Conservation (phyloP, 2,797 vertebrate genomes). For the Cynopterus sphinx region DNA sequence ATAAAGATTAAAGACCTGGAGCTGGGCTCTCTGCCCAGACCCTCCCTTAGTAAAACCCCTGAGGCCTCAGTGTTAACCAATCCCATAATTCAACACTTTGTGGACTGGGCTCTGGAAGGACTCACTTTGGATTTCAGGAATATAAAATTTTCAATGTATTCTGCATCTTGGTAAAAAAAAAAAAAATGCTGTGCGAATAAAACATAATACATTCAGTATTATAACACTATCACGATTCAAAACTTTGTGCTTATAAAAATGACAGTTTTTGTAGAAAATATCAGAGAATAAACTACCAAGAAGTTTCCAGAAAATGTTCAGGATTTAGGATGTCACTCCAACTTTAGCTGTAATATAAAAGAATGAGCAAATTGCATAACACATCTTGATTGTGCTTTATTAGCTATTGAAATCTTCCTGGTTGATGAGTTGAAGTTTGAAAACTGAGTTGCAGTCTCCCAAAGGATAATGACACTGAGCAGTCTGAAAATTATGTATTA, state of each 20-base stretch:
- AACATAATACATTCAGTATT: neutral
- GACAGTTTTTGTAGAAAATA: neutral
- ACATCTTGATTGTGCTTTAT: conserved; percentile 25
- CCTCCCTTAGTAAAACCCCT: neutral
- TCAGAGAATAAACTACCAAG: conserved; percentile 14
- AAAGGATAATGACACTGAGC: neutral
- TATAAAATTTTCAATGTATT: neutral
- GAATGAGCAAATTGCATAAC: conserved; percentile 26
- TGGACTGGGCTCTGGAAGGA: neutral
- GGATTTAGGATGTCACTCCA: conserved; percentile 11
- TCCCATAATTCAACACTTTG: neutral
- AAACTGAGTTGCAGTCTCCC: neutral
- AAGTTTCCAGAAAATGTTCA: conserved; percentile 14
- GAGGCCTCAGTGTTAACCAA: neutral
- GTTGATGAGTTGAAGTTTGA: neutral
- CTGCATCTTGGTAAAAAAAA: neutral
- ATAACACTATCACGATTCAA: neutral
- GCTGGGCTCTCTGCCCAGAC: neutral
- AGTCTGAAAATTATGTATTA: conserved; percentile 16
- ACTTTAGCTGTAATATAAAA: conserved; percentile 35
- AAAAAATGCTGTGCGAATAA: neutral
- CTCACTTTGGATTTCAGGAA: neutral
- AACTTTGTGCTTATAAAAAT: neutral
- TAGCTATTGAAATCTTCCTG: conserved; percentile 5
- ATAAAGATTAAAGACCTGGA: neutral